phyloP scores from a whole-genome alignment of 2,113 vertebrate species.

The Tetrao urogallus region DNA sequence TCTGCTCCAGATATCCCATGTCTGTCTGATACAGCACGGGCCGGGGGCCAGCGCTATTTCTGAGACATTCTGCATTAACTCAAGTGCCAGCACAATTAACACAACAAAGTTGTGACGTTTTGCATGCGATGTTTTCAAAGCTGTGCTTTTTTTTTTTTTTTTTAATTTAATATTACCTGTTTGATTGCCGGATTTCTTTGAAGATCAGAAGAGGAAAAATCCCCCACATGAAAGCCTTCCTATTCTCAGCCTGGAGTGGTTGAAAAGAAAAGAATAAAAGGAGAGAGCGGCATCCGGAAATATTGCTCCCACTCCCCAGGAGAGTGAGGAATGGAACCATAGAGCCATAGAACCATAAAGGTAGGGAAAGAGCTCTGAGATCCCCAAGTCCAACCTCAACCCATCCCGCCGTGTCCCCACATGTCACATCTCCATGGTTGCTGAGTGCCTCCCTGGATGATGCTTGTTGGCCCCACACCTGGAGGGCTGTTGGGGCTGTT shows the following conservation, averaged over 20 bases:
- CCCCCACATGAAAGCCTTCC: constrained; percentile 57
- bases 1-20: background rate
- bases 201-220: constrained; percentile 64
- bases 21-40: background rate
- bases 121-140: constrained; percentile 27
- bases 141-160: background rate
- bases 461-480: too few species aligned
- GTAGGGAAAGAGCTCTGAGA: too few species aligned
- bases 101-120: constrained; percentile 43
- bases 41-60: background rate
- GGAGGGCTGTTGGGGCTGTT: too few species aligned
- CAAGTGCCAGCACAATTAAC: constrained; percentile 31
- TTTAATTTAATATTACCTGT: background rate
- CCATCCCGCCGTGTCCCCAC: too few species aligned
- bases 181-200: constrained; percentile 58
- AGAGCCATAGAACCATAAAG: too few species aligned
- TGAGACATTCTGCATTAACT: background rate
- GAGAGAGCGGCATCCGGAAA: rapidly evolving
- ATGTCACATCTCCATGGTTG: too few species aligned
- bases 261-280: background rate
- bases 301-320: constrained; percentile 22
- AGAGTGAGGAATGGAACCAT: background rate
- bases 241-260: background rate
- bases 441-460: background rate
- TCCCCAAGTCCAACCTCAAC: too few species aligned